Conservation (phyloP, 2,888 invertebrate genomes). For the Baronia brevicornis region DNA sequence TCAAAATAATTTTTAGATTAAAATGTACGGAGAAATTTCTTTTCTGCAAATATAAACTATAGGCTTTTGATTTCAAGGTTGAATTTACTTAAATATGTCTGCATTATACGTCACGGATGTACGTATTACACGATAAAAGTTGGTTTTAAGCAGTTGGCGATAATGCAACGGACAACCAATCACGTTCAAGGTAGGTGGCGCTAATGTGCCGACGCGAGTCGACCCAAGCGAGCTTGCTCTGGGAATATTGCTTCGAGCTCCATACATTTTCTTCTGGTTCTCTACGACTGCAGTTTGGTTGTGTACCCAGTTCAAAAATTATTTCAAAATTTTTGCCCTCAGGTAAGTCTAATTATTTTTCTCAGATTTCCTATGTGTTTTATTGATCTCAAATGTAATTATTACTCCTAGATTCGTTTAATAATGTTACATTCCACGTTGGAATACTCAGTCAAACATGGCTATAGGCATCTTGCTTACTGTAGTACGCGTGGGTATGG, state of each 20-base stretch:
- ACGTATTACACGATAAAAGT: slow-evolving; percentile 62
- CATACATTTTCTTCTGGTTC: slow-evolving; percentile 76
- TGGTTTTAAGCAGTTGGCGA: slow-evolving; percentile 46
- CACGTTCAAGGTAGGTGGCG: slow-evolving; percentile 59
- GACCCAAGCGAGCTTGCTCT: slow-evolving; percentile 70
- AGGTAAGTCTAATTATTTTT: slow-evolving; percentile 68
- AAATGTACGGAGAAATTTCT: slow-evolving; percentile 49
- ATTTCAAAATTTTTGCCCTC: slow-evolving; percentile 75
- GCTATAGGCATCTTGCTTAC: slow-evolving; percentile 71
- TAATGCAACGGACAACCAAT: slow-evolving; percentile 51
- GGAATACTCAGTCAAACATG: slow-evolving; percentile 74
- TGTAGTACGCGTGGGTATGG: slow-evolving; percentile 71
- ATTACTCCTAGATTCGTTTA: slow-evolving; percentile 41
- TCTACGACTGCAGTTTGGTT: slow-evolving; percentile 75
- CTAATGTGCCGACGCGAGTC: slow-evolving; percentile 63
- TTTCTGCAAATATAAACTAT: slow-evolving; percentile 26
- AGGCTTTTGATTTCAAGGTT: slow-evolving; percentile 14
- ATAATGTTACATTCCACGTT: slow-evolving; percentile 67
- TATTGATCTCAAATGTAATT: slow-evolving; percentile 45
- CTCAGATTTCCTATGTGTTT: slow-evolving; percentile 46
- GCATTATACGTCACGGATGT: slow-evolving; percentile 59
- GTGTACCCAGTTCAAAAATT: slow-evolving; percentile 72
- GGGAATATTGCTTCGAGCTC: slow-evolving; percentile 73
- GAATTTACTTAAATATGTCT: slow-evolving; percentile 25
- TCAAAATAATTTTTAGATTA: slow-evolving; percentile 50